Conservation (phyloP, 2,888 invertebrate genomes). For the Drosophila kanekoi region DNA sequence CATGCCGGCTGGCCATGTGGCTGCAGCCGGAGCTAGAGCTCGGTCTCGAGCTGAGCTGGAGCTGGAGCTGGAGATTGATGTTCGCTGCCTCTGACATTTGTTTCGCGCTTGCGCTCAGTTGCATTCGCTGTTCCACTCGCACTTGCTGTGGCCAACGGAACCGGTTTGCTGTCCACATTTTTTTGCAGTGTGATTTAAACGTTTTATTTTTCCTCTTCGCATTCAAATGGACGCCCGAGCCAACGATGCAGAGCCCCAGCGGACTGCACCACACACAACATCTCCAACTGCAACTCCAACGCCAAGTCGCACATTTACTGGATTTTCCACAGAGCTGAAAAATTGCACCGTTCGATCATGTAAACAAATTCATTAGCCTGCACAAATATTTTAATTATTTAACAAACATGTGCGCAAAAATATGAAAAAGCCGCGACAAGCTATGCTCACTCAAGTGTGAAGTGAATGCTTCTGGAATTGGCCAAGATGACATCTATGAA, state of each 20-base stretch:
- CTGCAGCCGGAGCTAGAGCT: constrained; percentile 23
- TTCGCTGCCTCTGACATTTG: constrained; percentile 80
- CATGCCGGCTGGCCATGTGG: constrained; percentile 29
- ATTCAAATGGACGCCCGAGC: constrained; percentile 54
- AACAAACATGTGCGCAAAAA: constrained; percentile 37
- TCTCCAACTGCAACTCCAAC: constrained; percentile 16
- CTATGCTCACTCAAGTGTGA: constrained; percentile 36
- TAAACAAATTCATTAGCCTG: constrained; percentile 78
- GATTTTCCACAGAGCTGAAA: constrained; percentile 71
- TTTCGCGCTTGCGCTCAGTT: constrained; percentile 73
- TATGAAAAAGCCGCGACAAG: constrained; percentile 29
- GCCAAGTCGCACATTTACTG: constrained; percentile 50
- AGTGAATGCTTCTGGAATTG: constrained; percentile 48
- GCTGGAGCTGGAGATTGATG: constrained; percentile 72
- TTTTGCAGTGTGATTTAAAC: constrained; percentile 71
- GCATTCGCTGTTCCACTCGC: constrained; percentile 54
- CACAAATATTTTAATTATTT: constrained; percentile 80
- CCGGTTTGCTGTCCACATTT: constrained; percentile 68
- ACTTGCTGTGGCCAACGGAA: constrained; percentile 42
- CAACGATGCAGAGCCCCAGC: constrained; percentile 23
- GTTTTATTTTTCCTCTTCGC: constrained; percentile 50
- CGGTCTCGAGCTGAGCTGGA: constrained; percentile 2
- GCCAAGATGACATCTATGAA: constrained; percentile 42
- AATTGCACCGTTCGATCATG: constrained; percentile 75
- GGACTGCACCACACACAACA: constrained; percentile 15